Base-by-base conservation (phyloP, 2,888 invertebrate genomes). In the Lasioglossum zephyrum region DNA sequence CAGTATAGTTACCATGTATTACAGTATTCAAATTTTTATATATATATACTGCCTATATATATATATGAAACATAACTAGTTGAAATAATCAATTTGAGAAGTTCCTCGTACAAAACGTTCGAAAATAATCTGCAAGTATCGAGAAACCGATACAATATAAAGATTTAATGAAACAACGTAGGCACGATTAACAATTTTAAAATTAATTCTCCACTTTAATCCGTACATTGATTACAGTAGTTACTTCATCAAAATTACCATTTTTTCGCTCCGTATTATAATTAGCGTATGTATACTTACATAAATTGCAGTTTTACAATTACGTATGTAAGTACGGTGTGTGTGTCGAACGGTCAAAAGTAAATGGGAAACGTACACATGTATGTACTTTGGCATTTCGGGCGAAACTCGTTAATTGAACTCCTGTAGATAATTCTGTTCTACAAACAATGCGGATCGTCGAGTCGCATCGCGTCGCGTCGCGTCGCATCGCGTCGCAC, bases 341-440 rank as follows among this genome's bases (percentile, higher is more conserved):
- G 63, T n/a, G 44, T 39, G 39, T 31, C 72, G 39, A 36, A 26
- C 26, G 18, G 60, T 63, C 18, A n/a, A 44, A 57, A n/a, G n/a
- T 8, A 44, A 79, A 73, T 9, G 72, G 11, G 36, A 53, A 41
- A 41, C 26, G 18, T n/a, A 16, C 22, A n/a, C 9, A 8, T 49
- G 18, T 70, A 66, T 13, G 57, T 22, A 41, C 22, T 53, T 82
- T 82, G 81, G 81, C 73, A 53, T 79, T 57, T 11, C n/a, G 73
- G 36, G 49, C 16, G 53, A 69, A 26, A 63, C 39, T 63, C 57
- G 70, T 63, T 49, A 39, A 66, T 81, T 79, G 81, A 81, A 81
- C 63, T 31, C 63, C 63, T 16, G 49, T 36, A 36, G 73, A 73
- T 41, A 49, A 53, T 49, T 13, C 22, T 22, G 49, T 49, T 39